Conservation (phyloP, 2,888 invertebrate genomes). For the Thecophora atra region DNA sequence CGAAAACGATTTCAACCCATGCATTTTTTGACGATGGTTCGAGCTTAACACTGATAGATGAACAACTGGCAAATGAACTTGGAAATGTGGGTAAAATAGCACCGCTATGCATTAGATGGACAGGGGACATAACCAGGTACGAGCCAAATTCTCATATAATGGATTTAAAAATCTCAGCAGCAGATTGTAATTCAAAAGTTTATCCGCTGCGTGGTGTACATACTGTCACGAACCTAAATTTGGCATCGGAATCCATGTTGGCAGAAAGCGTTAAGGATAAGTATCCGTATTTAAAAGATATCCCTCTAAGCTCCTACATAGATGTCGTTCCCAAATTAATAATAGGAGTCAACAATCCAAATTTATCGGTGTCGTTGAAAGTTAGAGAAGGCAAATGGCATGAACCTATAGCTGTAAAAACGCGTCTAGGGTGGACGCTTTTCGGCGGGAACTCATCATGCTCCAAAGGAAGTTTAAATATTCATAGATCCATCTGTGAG, state of each 20-base stretch:
- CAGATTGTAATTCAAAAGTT: background rate
- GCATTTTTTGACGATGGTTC: constrained; percentile 32
- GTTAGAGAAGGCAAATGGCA: constrained; percentile 37
- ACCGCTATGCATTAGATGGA: constrained; percentile 32
- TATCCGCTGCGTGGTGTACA: background rate
- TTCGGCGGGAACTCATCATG: background rate
- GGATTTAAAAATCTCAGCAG: constrained; percentile 29
- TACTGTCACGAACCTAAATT: constrained; percentile 9
- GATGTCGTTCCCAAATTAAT: constrained; percentile 34
- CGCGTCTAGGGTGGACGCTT: background rate
- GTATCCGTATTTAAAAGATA: constrained; percentile 30
- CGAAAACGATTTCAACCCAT: constrained; percentile 17
- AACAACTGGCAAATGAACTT: too few relatives aligned
- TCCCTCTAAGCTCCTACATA: constrained; percentile 25
- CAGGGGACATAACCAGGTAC: constrained; percentile 28
- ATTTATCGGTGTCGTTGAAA: constrained; percentile 27
- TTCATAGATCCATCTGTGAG: background rate
- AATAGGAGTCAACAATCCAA: constrained; percentile 37
- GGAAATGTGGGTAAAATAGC: constrained; percentile 16
- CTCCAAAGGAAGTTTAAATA: background rate
- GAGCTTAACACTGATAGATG: constrained; percentile 36
- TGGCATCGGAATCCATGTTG: constrained; percentile 22
- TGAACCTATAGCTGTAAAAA: constrained; percentile 4
- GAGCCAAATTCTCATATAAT: constrained; percentile 16
- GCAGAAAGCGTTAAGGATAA: constrained; percentile 25